phyloP scores from a whole-genome alignment of 1,140 invertebrate species.

The Gonatopus flavifemur region DNA sequence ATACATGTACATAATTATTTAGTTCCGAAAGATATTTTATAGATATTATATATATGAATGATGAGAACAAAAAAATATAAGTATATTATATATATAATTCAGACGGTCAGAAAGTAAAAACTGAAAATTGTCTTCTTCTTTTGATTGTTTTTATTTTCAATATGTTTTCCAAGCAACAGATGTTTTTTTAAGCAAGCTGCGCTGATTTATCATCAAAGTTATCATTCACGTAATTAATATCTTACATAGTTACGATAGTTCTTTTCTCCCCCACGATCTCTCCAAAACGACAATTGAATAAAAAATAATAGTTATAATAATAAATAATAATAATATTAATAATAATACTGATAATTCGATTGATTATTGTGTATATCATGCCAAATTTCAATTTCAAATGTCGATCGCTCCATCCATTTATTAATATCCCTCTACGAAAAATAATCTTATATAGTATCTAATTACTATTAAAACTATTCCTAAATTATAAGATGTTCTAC shows the following conservation, averaged over 20 bases:
- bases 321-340: no score
- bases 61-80: no score
- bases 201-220: constrained; percentile 21
- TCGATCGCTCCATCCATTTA: constrained; percentile 39
- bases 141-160: no score
- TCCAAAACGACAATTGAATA: background rate
- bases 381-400: constrained; percentile 43
- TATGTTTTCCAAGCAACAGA: no score
- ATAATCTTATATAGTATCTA: constrained; percentile 42
- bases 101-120: no score
- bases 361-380: constrained; percentile 39
- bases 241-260: background rate
- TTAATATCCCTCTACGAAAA: constrained; percentile 40
- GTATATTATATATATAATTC: no score
- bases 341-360: constrained; percentile 12
- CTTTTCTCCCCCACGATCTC: background rate
- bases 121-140: no score
- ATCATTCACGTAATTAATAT: background rate
- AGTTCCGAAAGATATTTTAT: no score
- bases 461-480: constrained; percentile 41
- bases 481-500: constrained; percentile 42
- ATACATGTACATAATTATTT: no score
- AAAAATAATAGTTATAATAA: no score
- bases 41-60: no score
- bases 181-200: constrained; percentile 30